These are phyloP conservation scores for Clarias magur DNA, from an alignment of 2,113 vertebrate genomes.

Conservation along the genomic window DNA sequence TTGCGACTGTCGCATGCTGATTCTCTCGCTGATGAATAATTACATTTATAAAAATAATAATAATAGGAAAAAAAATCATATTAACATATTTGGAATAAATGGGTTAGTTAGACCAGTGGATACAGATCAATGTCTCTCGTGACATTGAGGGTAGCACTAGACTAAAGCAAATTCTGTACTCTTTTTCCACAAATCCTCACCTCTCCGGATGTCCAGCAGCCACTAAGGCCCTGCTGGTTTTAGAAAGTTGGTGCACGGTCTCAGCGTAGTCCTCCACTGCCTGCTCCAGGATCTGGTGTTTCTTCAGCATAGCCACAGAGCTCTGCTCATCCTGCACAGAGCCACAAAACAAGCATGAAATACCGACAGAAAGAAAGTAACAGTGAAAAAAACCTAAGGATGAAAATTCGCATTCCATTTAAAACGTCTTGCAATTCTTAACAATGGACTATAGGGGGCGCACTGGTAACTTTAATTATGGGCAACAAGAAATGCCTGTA, in stretches of 20 bases:
- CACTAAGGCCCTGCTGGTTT: constrained; percentile 92
- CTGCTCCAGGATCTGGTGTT: constrained; percentile 98
- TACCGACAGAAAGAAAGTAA: background rate
- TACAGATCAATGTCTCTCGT: background rate
- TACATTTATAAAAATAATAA: background rate
- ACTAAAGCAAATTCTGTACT: background rate
- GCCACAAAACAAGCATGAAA: background rate
- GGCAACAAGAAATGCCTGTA: background rate
- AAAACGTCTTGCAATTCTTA: background rate
- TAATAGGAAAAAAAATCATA: no score
- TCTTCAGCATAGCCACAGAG: constrained; percentile 97
- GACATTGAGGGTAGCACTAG: no score
- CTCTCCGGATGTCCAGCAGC: constrained; percentile 92
- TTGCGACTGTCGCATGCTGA: constrained; percentile 95
- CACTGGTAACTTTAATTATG: background rate
- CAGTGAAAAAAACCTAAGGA: no score
- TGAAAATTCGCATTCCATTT: background rate
- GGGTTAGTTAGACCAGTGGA: background rate
- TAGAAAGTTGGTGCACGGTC: constrained; percentile 94
- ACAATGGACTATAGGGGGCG: no score
- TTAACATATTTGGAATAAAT: background rate
- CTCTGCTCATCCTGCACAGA: constrained; percentile 91
- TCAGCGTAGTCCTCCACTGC: constrained; percentile 98
- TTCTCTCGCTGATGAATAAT: constrained; percentile 80
- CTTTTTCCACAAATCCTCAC: constrained; percentile 59